phyloP scores from a whole-genome alignment of 2,113 vertebrate species.

The Neomonachus schauinslandi region DNA sequence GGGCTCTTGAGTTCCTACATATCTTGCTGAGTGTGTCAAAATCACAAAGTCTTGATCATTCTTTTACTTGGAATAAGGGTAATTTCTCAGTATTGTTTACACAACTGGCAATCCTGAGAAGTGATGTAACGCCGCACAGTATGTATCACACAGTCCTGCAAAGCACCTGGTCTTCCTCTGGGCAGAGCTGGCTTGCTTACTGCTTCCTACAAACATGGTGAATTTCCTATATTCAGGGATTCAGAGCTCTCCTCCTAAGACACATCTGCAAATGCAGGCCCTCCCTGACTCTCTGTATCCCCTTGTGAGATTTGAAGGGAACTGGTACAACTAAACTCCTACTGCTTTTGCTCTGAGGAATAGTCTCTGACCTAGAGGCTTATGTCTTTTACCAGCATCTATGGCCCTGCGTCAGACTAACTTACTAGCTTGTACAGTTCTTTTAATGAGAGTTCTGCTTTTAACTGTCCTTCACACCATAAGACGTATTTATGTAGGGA shows the following conservation, averaged over 20 bases:
- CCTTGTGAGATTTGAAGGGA: not conserved
- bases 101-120: not conserved
- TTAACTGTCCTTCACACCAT: not conserved
- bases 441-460: not conserved
- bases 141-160: not conserved
- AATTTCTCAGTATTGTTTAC: not conserved
- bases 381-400: not conserved
- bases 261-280: fast-evolving
- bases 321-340: not conserved
- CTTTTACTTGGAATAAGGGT: not conserved
- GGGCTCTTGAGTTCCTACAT: not conserved
- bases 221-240: too few species aligned
- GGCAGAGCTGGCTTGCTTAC: not conserved
- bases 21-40: not conserved
- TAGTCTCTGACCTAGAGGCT: not conserved
- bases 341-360: not conserved
- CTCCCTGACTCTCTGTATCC: not conserved
- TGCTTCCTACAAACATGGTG: too few species aligned
- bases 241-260: fast-evolving
- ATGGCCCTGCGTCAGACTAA: not conserved
- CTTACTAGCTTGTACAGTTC: not conserved
- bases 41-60: not conserved
- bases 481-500: not conserved
- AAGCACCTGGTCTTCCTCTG: not conserved
- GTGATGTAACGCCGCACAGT: not conserved